Percentiles rank a stretch among this genome's conserved stretches.
Conservation (phyloP, 2,888 invertebrate species). For the Hirtodrosophila trivittata region DNA sequence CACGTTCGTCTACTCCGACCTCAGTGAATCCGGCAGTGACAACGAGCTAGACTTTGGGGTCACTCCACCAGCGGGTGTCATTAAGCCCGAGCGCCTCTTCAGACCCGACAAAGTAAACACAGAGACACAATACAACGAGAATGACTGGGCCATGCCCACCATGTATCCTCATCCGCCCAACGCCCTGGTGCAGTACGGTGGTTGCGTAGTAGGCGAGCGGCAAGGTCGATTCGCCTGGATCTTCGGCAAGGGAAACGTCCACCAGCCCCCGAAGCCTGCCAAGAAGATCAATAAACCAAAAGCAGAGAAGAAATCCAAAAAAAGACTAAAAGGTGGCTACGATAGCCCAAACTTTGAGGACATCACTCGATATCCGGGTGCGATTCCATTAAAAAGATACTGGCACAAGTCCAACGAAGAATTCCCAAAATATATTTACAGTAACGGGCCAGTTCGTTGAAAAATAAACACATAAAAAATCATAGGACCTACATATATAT, state of each 20-base stretch:
- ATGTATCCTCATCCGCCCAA: conserved; percentile 69
- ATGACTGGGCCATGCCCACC: conserved; percentile 84
- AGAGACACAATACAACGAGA: conserved; percentile 87
- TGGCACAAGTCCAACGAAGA: conserved; percentile 36
- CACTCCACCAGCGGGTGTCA: conserved; percentile 88
- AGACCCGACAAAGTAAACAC: conserved; percentile 85
- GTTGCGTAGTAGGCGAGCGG: conserved; percentile 72
- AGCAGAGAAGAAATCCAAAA: conserved; percentile 16
- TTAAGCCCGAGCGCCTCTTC: conserved; percentile 85
- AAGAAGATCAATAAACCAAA: conserved; percentile 23
- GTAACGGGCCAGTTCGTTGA: not conserved
- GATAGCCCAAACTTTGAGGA: conserved; percentile 3
- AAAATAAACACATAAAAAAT: not conserved
- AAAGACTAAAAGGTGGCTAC: conserved; percentile 35
- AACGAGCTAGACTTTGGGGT: conserved; percentile 89
- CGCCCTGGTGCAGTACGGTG: conserved; percentile 67
- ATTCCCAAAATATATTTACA: not conserved
- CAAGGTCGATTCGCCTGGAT: conserved; percentile 49
- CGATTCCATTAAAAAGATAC: not conserved
- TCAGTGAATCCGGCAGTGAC: conserved; percentile 83
- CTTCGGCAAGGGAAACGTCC: conserved; percentile 54
- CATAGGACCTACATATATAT: no score
- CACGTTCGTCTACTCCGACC: conserved; percentile 68
- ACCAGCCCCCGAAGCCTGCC: conserved; percentile 32
- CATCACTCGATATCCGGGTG: not conserved